A percentile compares a stretch with the other conserved stretches of the same genome.
Evolutionary conservation across 2,797 vertebrate species (phyloP).

Genomic region (Microctenopoma lineatum): DNA sequence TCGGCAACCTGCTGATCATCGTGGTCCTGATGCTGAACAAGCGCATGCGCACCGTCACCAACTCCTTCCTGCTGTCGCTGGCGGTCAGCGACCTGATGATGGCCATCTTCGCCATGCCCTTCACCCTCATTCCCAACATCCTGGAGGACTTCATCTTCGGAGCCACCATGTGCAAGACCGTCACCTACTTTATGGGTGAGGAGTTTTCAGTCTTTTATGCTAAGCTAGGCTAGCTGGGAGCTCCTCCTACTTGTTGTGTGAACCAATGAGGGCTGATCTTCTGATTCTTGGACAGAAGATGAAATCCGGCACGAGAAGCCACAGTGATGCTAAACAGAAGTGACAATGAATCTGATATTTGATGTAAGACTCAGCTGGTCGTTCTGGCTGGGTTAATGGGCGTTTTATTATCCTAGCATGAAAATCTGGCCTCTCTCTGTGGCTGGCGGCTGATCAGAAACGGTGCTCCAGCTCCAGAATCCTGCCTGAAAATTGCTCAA

Average conservation of each 20-base stretch:
- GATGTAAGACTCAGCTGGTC: neutral
- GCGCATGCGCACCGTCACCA: slow-evolving; percentile 94
- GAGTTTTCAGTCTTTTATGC: neutral
- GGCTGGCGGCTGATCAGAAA: slow-evolving; percentile 8
- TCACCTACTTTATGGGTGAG: slow-evolving; percentile 94
- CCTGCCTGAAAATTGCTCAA: slow-evolving; percentile 20
- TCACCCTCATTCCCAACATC: slow-evolving; percentile 93
- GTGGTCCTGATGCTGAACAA: slow-evolving; percentile 90
- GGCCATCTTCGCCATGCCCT: slow-evolving; percentile 95
- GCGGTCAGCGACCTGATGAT: slow-evolving; percentile 95
- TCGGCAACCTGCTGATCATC: slow-evolving; percentile 92
- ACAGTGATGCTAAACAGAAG: neutral
- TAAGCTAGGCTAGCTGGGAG: too few species aligned
- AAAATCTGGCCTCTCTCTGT: slow-evolving; percentile 4
- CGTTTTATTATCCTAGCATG: neutral
- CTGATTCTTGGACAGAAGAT: neutral
- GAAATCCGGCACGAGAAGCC: neutral
- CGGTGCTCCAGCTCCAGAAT: slow-evolving; percentile 3
- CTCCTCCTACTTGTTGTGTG: too few species aligned
- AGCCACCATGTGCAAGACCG: slow-evolving; percentile 88
- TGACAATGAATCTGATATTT: neutral
- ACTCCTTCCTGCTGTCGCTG: slow-evolving; percentile 95
- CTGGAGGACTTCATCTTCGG: slow-evolving; percentile 93
- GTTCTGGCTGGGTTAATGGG: neutral
- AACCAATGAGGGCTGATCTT: too few species aligned